phyloP scores from a whole-genome alignment of 2,888 invertebrate genomes.

The Pherbina coryleti region DNA sequence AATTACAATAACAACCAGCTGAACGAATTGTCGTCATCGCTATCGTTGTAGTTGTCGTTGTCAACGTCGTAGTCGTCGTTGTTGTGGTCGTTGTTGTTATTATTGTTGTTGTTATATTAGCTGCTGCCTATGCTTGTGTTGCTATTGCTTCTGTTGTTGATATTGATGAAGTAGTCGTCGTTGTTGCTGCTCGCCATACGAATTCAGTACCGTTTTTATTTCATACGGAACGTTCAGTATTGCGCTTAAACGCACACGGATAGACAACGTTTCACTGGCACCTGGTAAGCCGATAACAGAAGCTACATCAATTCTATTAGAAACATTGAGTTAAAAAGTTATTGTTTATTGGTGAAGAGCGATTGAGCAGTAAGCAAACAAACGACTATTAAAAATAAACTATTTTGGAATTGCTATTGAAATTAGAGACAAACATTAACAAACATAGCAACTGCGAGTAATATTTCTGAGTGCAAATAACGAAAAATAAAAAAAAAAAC shows the following conservation, averaged over 20 bases:
- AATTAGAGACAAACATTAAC: too few relatives aligned
- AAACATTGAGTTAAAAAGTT: too few relatives aligned
- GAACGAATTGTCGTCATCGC: slow-evolving; percentile 10
- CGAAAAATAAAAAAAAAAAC: slow-evolving; percentile 44
- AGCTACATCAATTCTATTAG: not conserved
- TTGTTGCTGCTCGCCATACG: slow-evolving; percentile 39
- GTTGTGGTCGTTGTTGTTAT: not conserved
- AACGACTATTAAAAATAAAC: too few relatives aligned
- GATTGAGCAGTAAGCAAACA: too few relatives aligned
- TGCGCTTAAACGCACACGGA: slow-evolving; percentile 49
- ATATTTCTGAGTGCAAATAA: slow-evolving; percentile 31
- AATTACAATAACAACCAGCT: slow-evolving; percentile 22
- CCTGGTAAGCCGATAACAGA: not conserved
- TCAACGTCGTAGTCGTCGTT: slow-evolving; percentile 39
- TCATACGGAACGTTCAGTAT: slow-evolving; percentile 55
- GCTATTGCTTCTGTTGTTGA: not conserved
- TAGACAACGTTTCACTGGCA: slow-evolving; percentile 46
- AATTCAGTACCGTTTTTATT: slow-evolving; percentile 65
- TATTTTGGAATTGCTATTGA: too few relatives aligned
- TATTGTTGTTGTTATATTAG: slow-evolving; percentile 29
- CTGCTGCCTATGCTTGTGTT: slow-evolving; percentile 40
- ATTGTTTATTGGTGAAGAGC: too few relatives aligned
- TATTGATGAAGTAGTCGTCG: slow-evolving; percentile 6
- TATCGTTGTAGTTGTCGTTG: slow-evolving; percentile 49
- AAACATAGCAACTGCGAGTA: too few relatives aligned